These are phyloP conservation scores for Catamblyrhynchus diadema DNA, from an alignment of 2,797 vertebrate genomes.

Conservation along the genomic window DNA sequence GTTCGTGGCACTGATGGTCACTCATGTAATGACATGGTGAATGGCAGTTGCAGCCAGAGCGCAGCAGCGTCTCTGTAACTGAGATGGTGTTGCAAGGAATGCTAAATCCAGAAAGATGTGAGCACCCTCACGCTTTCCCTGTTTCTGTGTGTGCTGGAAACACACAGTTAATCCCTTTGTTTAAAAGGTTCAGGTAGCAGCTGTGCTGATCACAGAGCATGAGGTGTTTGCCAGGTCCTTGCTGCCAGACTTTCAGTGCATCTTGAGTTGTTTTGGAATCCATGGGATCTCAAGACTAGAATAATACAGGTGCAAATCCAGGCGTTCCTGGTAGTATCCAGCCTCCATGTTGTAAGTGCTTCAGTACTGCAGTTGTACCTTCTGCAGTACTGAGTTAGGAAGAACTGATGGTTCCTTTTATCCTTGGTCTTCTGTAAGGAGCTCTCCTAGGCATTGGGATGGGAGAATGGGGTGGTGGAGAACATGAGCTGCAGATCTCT, in stretches of 20 bases:
- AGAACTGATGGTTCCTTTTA: not conserved
- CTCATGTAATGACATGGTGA: not conserved
- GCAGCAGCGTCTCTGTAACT: not conserved
- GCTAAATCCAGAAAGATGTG: accelerated
- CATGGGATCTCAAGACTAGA: not conserved
- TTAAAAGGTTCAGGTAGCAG: not conserved
- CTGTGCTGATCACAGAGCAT: not conserved
- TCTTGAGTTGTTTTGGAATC: not conserved
- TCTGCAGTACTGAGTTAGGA: not conserved
- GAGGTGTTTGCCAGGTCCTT: not conserved
- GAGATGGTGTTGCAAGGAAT: not conserved
- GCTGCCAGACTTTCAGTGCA: not conserved
- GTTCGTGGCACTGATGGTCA: not conserved
- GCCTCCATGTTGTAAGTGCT: not conserved
- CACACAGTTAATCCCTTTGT: accelerated
- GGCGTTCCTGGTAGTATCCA: not conserved
- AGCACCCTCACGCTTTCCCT: not conserved
- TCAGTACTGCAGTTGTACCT: not conserved
- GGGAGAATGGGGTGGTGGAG: not conserved
- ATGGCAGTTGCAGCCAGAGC: not conserved
- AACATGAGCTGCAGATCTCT: not conserved
- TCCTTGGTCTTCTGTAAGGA: not conserved
- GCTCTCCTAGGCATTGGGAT: not conserved
- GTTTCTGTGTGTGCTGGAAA: not conserved
- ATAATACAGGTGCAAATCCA: not conserved